Base-by-base conservation (phyloP, 1,140 invertebrate species). In the Andrena cerasifolii region DNA sequence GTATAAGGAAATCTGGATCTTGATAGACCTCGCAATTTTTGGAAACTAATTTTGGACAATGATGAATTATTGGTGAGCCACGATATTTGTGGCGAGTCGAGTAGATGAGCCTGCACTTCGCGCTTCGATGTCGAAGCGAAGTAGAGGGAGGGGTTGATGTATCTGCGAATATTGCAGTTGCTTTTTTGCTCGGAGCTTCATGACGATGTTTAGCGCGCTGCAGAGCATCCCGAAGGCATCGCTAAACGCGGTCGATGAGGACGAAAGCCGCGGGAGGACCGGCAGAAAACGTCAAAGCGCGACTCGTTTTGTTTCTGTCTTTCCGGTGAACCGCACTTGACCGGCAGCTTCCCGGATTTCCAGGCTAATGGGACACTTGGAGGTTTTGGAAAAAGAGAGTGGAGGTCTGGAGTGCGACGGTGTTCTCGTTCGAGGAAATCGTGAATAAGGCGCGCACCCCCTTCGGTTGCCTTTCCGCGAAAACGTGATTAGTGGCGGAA, bases 361-460 rank as follows among this genome's bases (percentile, higher is more conserved):
- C 63, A 75, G 72, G 72, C 72, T 75, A 75, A 75, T 75, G 62
- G 72, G 49, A 75, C 72, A 75, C 72, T 75, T 67, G 51, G 62
- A 45, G 63, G 62, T 75, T 67, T 74, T 45, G 26, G 49, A 36
- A 54, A 75, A 67, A 33, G 24, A 56, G 24, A 31, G 36, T 24
- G 53, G 40, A n/a, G n/a, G 21, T 16, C 33, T 54, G 49, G 49
- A 40, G 36, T 5, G 10, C 3, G 36, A 40, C 36, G 36, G 36
- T 40, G 63, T 54, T 75, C 72, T 31, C 53, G 49, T 75, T 67
- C 72, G 62, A 53, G 40, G 63, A 75, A 56, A 67, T 31, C 62
- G 62, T 67, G 63, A 67, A 75, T 67, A 75, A 56, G 31, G 28
- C n/a, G 33, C 28, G 21, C 40, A 36, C 14, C 36, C n/a, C 24